A percentile compares a stretch with the other conserved stretches of the same genome.
These are phyloP conservation scores for Mixornis gularis DNA, from an alignment of 2,113 vertebrate species.

Conservation along the genomic window DNA sequence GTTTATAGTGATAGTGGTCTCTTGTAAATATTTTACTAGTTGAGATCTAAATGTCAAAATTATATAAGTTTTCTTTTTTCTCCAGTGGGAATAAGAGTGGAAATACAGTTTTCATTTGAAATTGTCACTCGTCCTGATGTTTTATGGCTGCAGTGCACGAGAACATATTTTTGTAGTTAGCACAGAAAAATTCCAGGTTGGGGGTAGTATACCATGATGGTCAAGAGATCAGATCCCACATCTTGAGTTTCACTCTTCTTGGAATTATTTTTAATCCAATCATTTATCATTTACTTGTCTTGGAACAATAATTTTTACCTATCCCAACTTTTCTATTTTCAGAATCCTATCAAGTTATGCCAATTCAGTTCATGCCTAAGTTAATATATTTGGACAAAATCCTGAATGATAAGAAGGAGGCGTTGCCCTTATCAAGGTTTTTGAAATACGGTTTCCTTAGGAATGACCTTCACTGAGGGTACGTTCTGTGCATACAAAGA, in stretches of 20 bases:
- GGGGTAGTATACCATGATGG: background rate
- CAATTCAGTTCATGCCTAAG: background rate
- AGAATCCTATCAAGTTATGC: background rate
- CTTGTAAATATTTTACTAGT: background rate
- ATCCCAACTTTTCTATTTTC: background rate
- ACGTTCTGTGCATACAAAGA: slow-evolving; percentile 25
- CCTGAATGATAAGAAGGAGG: slow-evolving; percentile 37
- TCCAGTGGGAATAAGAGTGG: background rate
- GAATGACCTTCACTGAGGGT: slow-evolving; percentile 45
- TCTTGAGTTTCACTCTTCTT: background rate
- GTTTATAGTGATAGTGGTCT: background rate
- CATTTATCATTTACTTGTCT: background rate
- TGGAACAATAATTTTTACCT: background rate
- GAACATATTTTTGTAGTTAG: background rate
- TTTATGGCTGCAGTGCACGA: background rate
- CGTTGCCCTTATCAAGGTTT: slow-evolving; percentile 12
- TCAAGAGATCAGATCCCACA: background rate
- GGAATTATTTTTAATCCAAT: background rate
- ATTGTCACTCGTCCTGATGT: background rate
- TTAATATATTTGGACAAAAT: slow-evolving; percentile 21
- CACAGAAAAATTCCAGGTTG: background rate
- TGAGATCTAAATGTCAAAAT: background rate
- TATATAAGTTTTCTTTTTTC: background rate
- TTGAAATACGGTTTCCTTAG: slow-evolving; percentile 41
- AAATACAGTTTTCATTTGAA: background rate